Evolutionary conservation across 1,140 invertebrate genomes (phyloP).

Genomic region (Musca vetustissima): DNA sequence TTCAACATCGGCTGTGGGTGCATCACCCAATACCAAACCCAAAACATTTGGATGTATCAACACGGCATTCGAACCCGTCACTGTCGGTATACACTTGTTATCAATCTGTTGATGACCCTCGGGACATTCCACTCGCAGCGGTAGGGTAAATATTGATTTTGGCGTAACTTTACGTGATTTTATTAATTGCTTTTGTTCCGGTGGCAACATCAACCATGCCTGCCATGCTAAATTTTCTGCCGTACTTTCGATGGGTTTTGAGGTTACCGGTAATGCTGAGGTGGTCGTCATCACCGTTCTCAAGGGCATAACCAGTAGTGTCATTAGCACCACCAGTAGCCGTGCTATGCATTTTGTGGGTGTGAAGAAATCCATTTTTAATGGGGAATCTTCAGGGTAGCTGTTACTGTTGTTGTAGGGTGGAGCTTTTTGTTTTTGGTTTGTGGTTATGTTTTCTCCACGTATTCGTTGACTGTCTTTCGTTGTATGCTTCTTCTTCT

Average conservation of each 20-base stretch:
- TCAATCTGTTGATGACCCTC: constrained; percentile 41
- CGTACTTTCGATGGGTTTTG: constrained; percentile 51
- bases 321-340: constrained; percentile 14
- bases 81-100: constrained; percentile 43
- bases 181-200: constrained; percentile 39
- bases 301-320: background rate
- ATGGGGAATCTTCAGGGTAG: background rate
- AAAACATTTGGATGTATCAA: constrained; percentile 40
- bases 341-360: constrained; percentile 3
- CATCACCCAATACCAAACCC: constrained; percentile 25
- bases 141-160: constrained; percentile 51
- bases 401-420: background rate
- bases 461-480: constrained; percentile 11
- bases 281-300: constrained; percentile 2
- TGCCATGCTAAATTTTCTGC: constrained; percentile 51
- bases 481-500: background rate
- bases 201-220: constrained; percentile 45
- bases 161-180: constrained; percentile 52
- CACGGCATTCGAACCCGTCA: constrained; percentile 40
- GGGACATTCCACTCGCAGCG: constrained; percentile 43
- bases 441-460: constrained; percentile 8
- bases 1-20: background rate
- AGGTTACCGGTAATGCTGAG: constrained; percentile 45
- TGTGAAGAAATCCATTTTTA: constrained; percentile 23
- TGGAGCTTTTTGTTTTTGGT: background rate